These are phyloP conservation scores for Hydractinia symbiolongicarpus DNA, from an alignment of 30 jellyfish, hydroid and myxozoan species.

Conservation along the genomic window DNA sequence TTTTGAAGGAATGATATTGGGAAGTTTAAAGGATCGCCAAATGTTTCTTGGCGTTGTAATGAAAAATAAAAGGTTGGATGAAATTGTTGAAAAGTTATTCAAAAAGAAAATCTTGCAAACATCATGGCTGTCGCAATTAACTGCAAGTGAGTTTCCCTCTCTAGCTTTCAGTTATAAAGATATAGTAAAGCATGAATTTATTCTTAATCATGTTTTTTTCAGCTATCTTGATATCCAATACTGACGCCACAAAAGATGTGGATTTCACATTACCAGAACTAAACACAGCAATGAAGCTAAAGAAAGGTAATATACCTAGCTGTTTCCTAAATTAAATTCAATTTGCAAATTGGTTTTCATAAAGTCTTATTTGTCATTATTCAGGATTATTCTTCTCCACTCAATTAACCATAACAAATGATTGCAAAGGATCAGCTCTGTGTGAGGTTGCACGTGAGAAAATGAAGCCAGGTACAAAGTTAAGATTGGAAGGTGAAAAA, in stretches of 20 bases:
- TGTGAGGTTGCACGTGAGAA: constrained; percentile 67
- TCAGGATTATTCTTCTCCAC: constrained; percentile 67
- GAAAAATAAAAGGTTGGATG: constrained; percentile 22
- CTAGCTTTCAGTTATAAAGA: background rate
- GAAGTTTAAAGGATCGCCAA: background rate
- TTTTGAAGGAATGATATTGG: constrained; percentile 16
- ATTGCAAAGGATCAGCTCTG: constrained; percentile 60
- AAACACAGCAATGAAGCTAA: background rate
- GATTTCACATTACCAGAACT: background rate
- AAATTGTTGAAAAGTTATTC: constrained; percentile 13
- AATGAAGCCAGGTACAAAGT: constrained; percentile 17
- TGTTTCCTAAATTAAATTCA: background rate
- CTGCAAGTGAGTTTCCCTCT: background rate
- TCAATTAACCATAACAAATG: constrained; percentile 54
- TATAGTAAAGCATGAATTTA: background rate
- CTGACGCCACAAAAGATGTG: background rate
- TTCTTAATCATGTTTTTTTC: background rate
- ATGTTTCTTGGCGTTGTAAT: constrained; percentile 27
- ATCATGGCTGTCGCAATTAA: constrained; percentile 21
- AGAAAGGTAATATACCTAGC: background rate
- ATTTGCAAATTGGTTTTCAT: background rate
- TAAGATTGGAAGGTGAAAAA: constrained; percentile 34
- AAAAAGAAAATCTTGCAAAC: background rate
- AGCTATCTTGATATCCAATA: constrained; percentile 2
- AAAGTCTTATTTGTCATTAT: background rate